A percentile compares a stretch with the other conserved stretches of the same genome.
Conservation (phyloP, 2,888 invertebrate species). For the Apantesis nais region DNA sequence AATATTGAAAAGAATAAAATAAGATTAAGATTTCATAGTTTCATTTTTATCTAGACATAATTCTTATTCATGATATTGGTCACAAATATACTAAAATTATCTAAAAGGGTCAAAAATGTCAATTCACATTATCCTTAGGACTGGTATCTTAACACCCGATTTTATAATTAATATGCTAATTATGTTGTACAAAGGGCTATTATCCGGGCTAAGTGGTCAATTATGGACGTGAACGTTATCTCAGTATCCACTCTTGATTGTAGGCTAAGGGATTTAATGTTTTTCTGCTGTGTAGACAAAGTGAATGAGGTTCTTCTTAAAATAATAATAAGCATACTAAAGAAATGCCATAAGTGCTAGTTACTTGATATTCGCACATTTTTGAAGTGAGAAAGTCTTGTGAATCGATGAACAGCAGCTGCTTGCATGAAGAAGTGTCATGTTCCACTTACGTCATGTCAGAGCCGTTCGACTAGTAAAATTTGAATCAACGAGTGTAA, state of each 20-base stretch:
- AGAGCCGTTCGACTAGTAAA: no score
- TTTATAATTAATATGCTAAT: constrained; percentile 8
- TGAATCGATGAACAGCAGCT: no score
- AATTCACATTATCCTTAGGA: background rate
- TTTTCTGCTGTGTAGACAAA: background rate
- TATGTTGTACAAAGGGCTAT: background rate
- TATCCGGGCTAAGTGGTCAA: constrained; percentile 7
- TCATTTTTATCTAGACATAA: no score
- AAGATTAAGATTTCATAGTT: background rate
- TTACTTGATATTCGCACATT: no score
- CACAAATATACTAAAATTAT: background rate
- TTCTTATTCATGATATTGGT: background rate
- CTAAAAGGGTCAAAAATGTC: background rate
- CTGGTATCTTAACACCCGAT: background rate
- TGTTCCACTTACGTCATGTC: no score
- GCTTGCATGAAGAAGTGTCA: no score
- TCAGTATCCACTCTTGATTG: background rate
- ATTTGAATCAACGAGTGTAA: no score
- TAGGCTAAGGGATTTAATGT: background rate
- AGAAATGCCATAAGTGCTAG: no score
- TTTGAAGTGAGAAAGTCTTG: no score
- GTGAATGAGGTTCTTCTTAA: background rate
- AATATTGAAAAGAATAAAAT: background rate
- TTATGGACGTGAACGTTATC: constrained; percentile 13
- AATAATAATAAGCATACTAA: no score